Evolutionary conservation across 2,888 invertebrate species (phyloP).

Genomic region (Andrena marginata): DNA sequence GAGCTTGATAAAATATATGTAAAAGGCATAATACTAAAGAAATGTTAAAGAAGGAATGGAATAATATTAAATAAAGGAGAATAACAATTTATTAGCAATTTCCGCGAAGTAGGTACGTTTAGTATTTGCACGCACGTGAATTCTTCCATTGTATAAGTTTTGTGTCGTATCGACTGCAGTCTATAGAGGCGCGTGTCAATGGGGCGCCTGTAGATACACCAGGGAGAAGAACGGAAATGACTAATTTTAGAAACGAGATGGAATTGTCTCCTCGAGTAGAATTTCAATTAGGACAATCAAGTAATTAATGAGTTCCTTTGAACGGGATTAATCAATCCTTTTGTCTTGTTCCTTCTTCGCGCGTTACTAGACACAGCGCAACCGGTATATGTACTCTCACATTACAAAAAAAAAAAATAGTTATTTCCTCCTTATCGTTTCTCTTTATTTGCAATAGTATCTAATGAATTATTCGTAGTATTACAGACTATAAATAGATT

Average conservation of each 20-base stretch:
- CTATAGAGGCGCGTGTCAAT: constrained; percentile 29
- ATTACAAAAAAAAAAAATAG: neutral
- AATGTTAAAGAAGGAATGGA: neutral
- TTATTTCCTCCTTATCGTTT: too few species aligned
- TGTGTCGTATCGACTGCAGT: constrained; percentile 38
- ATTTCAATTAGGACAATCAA: constrained; percentile 78
- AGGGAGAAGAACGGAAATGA: constrained; percentile 72
- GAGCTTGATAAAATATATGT: too few species aligned
- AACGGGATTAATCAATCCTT: constrained; percentile 41
- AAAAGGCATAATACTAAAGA: constrained; percentile 1
- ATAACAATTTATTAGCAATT: neutral
- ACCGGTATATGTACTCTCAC: neutral
- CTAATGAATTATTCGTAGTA: too few species aligned
- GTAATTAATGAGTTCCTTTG: constrained; percentile 74
- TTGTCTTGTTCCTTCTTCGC: neutral
- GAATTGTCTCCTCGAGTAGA: constrained; percentile 66
- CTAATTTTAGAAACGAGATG: constrained; percentile 75
- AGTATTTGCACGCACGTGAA: constrained; percentile 8
- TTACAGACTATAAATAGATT: too few species aligned
- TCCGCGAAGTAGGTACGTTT: neutral
- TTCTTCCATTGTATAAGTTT: constrained; percentile 21
- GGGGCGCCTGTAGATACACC: constrained; percentile 25
- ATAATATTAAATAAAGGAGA: neutral
- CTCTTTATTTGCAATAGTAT: too few species aligned
- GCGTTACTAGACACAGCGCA: neutral